Base-by-base conservation (phyloP, 2,113 vertebrate species). In the Larimichthys polyactis region DNA sequence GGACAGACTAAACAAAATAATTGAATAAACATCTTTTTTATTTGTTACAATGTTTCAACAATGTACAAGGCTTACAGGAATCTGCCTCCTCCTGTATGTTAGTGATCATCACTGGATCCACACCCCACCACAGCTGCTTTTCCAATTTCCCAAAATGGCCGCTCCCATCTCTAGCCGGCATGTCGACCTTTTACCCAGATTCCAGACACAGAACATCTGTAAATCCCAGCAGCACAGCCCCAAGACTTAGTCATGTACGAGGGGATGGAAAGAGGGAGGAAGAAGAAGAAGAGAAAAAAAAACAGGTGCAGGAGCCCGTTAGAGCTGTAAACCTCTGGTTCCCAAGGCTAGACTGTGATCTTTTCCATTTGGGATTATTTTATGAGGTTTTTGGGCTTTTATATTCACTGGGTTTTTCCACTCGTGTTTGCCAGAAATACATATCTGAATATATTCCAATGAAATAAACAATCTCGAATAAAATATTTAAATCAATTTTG, bases 141-240 rank as follows among this genome's bases (percentile, higher is more conserved):
- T 87, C 68, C 81, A 75, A 83, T 89, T 89, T 86, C 73, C 77
- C 77, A 86, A 89, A 78, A 90, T 85, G 91, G 79, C 80, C 54
- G 32, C 86, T 84, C 82, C 81, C 89, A 76, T 78, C 58, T 46
- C 10, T 20, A 27, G 57, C 63, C 80, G 71, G 88, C 78, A 67
- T 55, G 29, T n/a, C 75, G 83, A 95, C 92, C 94, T 94, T 94
- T 95, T 87, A 94, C 95, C 94, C 87, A 95, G 79, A 94, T 95
- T 94, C 92, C 81, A 63, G 88, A 91, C 72, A 51, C 59, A 60
- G 81, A 93, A 93, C 92, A 94, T 95, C 93, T 95, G 93, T 87
- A 93, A 83, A 84, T 82, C 81, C 55, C 66, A 66, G 72, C 3
- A 48, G 72, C 3, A 48, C 75, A 75, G 79, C 60, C 57, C n/a